Percentiles rank a stretch among this genome's conserved stretches.
phyloP scores from a whole-genome alignment of 2,888 invertebrate genomes.

The Yponomeuta cagnagella region DNA sequence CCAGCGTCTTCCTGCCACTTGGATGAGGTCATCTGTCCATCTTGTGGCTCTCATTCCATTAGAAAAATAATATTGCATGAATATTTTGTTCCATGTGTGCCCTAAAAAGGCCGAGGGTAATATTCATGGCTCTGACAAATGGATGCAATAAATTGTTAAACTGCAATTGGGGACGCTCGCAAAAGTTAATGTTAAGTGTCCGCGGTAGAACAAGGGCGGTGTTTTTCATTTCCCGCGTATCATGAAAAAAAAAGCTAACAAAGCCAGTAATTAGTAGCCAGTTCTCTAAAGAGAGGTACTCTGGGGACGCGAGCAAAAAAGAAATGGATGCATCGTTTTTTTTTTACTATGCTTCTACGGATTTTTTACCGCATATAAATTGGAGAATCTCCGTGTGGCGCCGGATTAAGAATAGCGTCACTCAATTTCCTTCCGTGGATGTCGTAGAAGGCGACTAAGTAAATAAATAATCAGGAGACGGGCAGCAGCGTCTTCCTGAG shows the following conservation, averaged over 20 bases:
- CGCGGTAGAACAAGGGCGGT: neutral
- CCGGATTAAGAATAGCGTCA: too few species aligned
- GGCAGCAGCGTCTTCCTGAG: too few species aligned
- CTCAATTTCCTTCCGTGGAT: too few species aligned
- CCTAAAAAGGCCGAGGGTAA: slow-evolving; percentile 39
- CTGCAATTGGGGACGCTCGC: slow-evolving; percentile 25
- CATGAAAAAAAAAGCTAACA: neutral
- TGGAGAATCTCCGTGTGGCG: neutral
- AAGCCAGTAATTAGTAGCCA: neutral
- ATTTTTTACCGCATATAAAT: neutral
- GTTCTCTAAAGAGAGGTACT: neutral
- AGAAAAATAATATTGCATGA: too few species aligned
- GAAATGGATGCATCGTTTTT: neutral
- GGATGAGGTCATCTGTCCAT: too few species aligned
- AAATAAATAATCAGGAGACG: too few species aligned
- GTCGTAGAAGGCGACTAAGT: too few species aligned
- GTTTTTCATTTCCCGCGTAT: neutral
- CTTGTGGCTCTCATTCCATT: too few species aligned
- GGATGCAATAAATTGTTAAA: slow-evolving; percentile 37
- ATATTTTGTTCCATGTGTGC: neutral
- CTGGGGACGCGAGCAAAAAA: neutral
- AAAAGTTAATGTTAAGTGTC: slow-evolving; percentile 33
- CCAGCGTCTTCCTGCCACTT: too few species aligned
- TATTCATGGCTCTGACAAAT: slow-evolving; percentile 48
- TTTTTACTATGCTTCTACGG: neutral